Conservation (phyloP, 2,797 vertebrate genomes). For the Otus scops region DNA sequence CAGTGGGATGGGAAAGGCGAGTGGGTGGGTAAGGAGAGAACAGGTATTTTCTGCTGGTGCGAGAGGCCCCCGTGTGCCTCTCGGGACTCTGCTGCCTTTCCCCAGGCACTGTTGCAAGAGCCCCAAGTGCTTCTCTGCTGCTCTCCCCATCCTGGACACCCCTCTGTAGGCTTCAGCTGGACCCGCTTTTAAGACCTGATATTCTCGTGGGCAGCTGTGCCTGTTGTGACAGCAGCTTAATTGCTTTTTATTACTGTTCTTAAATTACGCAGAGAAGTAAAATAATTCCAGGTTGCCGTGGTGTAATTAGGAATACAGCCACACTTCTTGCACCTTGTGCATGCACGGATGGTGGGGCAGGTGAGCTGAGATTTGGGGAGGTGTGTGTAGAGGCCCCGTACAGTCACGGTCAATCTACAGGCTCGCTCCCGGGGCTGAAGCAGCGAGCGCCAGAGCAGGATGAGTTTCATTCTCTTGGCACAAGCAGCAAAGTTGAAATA, state of each 20-base stretch:
- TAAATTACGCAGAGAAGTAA: background rate
- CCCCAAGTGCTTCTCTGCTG: background rate
- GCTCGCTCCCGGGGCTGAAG: background rate
- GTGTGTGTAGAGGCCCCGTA: fast-evolving
- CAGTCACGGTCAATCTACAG: background rate
- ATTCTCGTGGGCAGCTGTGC: background rate
- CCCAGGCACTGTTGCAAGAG: fast-evolving
- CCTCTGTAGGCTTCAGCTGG: fast-evolving
- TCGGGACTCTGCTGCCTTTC: fast-evolving
- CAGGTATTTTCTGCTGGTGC: background rate
- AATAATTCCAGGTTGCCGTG: fast-evolving
- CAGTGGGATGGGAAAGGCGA: background rate
- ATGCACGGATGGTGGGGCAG: fast-evolving
- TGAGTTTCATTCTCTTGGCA: background rate
- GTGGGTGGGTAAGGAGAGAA: background rate
- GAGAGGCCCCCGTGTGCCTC: fast-evolving
- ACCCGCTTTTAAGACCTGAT: background rate
- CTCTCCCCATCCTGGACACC: background rate
- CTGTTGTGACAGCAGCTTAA: background rate
- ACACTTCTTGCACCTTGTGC: background rate
- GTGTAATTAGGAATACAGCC: background rate
- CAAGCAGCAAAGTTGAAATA: background rate
- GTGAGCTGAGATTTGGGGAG: fast-evolving
- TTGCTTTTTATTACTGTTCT: background rate
- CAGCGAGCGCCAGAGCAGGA: fast-evolving